phyloP scores from a whole-genome alignment of 2,113 vertebrate species.

The Hydropotes inermis region DNA sequence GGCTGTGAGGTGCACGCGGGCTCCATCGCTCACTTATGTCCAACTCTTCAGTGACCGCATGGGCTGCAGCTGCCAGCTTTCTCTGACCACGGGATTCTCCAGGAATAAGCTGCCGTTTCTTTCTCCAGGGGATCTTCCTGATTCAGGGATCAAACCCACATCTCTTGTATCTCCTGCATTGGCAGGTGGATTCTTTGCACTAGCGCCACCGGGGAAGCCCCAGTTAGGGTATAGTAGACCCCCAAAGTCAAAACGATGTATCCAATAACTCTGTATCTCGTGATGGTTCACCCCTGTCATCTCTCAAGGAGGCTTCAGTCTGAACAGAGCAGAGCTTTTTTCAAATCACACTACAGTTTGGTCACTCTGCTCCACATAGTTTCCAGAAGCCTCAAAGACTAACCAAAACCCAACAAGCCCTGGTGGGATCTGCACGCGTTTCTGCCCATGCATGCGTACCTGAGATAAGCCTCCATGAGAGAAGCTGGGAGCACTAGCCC shows the following conservation, averaged over 20 bases:
- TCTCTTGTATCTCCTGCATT: neutral
- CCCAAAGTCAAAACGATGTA: neutral
- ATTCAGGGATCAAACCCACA: neutral
- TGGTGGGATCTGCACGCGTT: neutral
- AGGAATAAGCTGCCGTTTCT: fast-evolving
- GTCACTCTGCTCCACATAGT: neutral
- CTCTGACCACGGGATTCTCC: neutral
- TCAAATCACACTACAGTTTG: neutral
- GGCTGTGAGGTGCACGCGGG: fast-evolving
- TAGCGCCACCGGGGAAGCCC: neutral
- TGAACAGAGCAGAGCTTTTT: neutral
- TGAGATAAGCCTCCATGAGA: neutral
- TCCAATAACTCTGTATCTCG: neutral
- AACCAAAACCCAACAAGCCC: neutral
- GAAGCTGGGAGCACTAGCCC: neutral
- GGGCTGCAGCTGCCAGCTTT: neutral
- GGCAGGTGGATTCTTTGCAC: neutral
- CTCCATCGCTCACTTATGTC: neutral
- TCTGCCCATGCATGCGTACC: no score
- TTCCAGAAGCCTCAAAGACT: neutral
- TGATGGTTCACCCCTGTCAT: neutral
- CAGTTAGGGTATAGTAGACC: neutral
- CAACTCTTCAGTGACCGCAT: neutral
- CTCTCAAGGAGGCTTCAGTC: neutral
- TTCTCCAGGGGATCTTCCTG: neutral